These are phyloP conservation scores for Parapsyche elsis DNA, from an alignment of 1,140 invertebrate species.

Conservation along the genomic window DNA sequence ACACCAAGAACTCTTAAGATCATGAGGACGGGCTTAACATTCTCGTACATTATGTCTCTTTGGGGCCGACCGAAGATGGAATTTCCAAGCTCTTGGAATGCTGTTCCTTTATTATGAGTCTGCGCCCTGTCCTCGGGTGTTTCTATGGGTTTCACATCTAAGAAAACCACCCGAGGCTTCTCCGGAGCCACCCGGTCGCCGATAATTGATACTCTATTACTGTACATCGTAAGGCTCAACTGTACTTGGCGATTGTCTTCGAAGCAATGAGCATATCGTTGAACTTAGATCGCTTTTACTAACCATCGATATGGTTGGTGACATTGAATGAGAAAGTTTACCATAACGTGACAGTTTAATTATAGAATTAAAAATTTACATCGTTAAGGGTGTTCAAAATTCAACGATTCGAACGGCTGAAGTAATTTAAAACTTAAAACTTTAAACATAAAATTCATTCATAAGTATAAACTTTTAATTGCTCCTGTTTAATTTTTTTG, in stretches of 20 bases:
- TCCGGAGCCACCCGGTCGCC: background rate
- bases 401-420: too few species aligned
- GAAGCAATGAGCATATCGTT: background rate
- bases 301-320: background rate
- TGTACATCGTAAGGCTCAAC: slow-evolving; percentile 16
- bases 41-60: slow-evolving; percentile 69
- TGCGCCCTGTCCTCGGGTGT: background rate
- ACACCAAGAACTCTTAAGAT: slow-evolving; percentile 70
- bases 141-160: slow-evolving; percentile 49
- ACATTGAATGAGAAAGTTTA: slow-evolving; percentile 10
- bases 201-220: slow-evolving; percentile 27
- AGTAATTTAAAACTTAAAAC: too few species aligned
- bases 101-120: background rate
- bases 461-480: too few species aligned
- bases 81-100: background rate
- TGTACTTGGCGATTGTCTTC: background rate
- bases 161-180: slow-evolving; percentile 43
- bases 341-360: background rate
- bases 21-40: slow-evolving; percentile 70
- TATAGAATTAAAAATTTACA: too few species aligned
- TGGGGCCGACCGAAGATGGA: background rate
- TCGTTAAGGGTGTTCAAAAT: too few species aligned
- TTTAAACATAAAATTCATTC: too few species aligned
- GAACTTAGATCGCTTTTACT: background rate
- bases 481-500: too few species aligned